Evolutionary conservation across 2,888 invertebrate genomes (phyloP).

Genomic region (Trachelus stipa): DNA sequence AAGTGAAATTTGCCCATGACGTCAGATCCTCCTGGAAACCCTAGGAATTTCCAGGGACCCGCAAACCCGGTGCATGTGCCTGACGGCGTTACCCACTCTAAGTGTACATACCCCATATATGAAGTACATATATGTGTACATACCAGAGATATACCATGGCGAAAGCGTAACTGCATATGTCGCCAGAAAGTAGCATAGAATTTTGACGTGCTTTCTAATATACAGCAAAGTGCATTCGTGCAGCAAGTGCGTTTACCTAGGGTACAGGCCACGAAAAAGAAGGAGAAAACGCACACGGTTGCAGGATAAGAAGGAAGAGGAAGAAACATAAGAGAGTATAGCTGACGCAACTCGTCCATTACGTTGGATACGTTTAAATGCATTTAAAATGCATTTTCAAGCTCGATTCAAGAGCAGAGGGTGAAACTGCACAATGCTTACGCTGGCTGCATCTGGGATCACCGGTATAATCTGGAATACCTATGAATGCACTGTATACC

Average conservation of each 20-base stretch:
- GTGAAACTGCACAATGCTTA: not conserved
- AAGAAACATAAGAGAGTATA: not conserved
- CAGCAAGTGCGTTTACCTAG: no score
- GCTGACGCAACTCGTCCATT: not conserved
- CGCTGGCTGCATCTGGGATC: not conserved
- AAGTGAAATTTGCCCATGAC: not conserved
- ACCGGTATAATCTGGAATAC: not conserved
- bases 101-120: not conserved
- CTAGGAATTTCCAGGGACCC: not conserved
- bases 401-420: not conserved
- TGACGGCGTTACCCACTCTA: not conserved
- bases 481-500: not conserved
- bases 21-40: not conserved
- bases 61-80: not conserved
- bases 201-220: not conserved
- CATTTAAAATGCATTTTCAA: not conserved
- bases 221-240: not conserved
- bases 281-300: not conserved
- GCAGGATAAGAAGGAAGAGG: not conserved
- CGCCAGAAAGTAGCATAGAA: not conserved
- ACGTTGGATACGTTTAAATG: not conserved
- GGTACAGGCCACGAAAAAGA: no score
- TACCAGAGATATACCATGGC: not conserved
- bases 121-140: not conserved
- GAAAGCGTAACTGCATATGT: not conserved